Conservation (phyloP, 2,797 vertebrate species). For the Squalus acanthias region DNA sequence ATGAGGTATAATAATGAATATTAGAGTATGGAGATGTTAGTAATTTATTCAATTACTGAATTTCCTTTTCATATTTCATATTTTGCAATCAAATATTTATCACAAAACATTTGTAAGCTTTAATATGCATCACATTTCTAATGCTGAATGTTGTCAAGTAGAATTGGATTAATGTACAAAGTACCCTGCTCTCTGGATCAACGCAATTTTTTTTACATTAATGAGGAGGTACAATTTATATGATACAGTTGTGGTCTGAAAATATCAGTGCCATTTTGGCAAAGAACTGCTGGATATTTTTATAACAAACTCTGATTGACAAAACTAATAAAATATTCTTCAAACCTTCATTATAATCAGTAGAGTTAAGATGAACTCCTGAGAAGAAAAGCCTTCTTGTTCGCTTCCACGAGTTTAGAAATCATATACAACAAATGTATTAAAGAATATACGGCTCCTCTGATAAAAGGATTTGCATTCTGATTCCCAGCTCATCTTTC, state of each 20-base stretch:
- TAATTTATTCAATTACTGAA: slow-evolving; percentile 23
- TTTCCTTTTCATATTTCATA: not conserved
- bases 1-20: not conserved
- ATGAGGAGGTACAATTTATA: not conserved
- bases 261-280: not conserved
- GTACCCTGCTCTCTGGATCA: not conserved
- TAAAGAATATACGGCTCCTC: not conserved
- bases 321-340: not conserved
- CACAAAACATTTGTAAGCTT: slow-evolving; percentile 14
- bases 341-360: not conserved
- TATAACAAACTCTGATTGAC: not conserved
- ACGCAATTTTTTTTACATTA: not conserved
- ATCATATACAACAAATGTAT: not conserved
- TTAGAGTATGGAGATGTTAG: not conserved
- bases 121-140: not conserved
- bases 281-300: not conserved
- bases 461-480: not conserved
- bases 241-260: not conserved
- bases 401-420: not conserved
- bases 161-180: slow-evolving; percentile 15
- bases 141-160: not conserved
- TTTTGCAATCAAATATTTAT: not conserved
- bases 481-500: not conserved
- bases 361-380: not conserved
- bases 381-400: not conserved